A percentile compares a stretch with the other conserved stretches of the same genome.
Conservation (phyloP, 1,140 invertebrate genomes). For the Andricus grossulariae region DNA sequence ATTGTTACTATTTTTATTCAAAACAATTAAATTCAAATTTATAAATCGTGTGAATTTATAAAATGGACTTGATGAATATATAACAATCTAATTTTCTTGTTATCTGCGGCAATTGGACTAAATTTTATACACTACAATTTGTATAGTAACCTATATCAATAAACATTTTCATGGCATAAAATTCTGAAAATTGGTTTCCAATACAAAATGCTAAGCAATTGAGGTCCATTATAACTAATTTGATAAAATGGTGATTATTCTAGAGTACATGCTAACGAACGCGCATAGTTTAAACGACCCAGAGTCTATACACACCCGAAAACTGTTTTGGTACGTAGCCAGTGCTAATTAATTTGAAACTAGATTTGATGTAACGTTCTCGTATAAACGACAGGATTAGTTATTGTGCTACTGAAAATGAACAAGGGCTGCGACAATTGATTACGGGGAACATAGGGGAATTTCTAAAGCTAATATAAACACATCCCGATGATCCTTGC, state of each 20-base stretch:
- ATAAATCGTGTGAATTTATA: no score
- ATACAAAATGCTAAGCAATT: neutral
- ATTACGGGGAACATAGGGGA: neutral
- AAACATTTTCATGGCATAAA: no score
- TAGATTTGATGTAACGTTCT: conserved; percentile 22
- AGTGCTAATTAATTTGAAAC: conserved; percentile 20
- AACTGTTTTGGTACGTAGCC: conserved; percentile 24
- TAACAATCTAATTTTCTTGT: no score
- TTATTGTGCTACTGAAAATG: conserved; percentile 14
- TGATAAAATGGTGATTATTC: conserved; percentile 25
- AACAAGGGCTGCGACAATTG: neutral
- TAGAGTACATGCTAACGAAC: conserved; percentile 6
- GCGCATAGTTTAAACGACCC: conserved; percentile 1
- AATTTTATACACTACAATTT: no score
- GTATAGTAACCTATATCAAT: no score
- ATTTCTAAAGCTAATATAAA: conserved; percentile 8
- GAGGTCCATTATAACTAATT: conserved; percentile 2
- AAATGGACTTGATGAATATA: no score
- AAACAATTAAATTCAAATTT: no score
- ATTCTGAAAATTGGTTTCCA: neutral
- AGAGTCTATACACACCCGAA: neutral
- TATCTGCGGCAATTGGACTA: no score
- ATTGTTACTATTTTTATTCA: no score
- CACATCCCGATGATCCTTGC: neutral
- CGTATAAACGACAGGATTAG: conserved; percentile 15